A percentile compares a stretch with the other conserved stretches of the same genome.
Evolutionary conservation across 2,797 vertebrate genomes (phyloP).

Genomic region (Arctocebus calabarensis): DNA sequence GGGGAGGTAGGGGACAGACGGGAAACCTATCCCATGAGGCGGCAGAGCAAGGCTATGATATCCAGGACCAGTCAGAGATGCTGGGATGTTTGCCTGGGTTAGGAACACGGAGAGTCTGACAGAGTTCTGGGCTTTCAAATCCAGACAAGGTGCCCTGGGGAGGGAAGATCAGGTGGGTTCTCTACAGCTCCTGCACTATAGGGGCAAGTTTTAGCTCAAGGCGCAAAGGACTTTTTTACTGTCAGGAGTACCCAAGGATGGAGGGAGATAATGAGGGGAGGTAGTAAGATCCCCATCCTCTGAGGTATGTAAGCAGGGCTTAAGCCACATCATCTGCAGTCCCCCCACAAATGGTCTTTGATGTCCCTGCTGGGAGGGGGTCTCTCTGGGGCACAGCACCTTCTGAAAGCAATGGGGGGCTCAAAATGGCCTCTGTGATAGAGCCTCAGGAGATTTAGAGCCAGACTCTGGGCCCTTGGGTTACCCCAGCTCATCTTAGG

Average conservation of each 20-base stretch:
- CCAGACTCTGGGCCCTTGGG: neutral
- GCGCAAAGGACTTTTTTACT: neutral
- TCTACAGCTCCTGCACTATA: neutral
- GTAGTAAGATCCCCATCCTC: neutral
- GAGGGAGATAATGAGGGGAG: neutral
- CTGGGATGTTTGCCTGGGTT: neutral
- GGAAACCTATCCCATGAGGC: neutral
- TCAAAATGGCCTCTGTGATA: neutral
- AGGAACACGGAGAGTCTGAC: neutral
- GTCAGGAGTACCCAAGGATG: neutral
- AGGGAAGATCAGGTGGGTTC: neutral
- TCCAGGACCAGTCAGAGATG: neutral
- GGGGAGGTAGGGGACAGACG: neutral
- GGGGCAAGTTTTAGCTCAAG: neutral
- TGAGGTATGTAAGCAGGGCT: neutral
- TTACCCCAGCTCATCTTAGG: neutral
- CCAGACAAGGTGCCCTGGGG: accelerated
- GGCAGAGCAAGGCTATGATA: neutral
- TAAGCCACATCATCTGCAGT: neutral
- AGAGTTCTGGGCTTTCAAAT: neutral
- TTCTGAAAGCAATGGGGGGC: neutral
- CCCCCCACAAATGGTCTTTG: neutral
- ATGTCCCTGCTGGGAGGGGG: neutral
- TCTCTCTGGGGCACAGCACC: neutral
- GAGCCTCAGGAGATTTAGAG: neutral